Conservation (phyloP, 2,888 invertebrate genomes). For the Hetaerina titia region DNA sequence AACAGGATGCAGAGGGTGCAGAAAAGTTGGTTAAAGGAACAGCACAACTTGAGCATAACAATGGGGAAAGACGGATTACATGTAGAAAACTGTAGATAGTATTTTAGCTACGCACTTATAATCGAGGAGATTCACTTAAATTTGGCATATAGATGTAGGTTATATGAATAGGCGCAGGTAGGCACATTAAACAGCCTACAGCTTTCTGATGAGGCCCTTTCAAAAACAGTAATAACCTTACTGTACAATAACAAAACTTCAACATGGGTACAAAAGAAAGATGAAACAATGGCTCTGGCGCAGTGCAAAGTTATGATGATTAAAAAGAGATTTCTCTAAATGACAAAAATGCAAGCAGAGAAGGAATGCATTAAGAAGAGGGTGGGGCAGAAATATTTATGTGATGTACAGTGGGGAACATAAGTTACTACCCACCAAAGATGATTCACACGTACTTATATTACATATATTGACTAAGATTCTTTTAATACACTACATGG, state of each 20-base stretch:
- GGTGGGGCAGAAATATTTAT: conserved; percentile 55
- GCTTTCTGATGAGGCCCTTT: not conserved
- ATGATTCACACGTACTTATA: conserved; percentile 42
- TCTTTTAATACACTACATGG: conserved; percentile 2
- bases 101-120: conserved; percentile 6
- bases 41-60: conserved; percentile 56
- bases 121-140: not conserved
- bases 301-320: conserved; percentile 38
- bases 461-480: conserved; percentile 42
- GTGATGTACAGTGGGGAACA: conserved; percentile 49
- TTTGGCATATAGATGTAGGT: conserved; percentile 10
- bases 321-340: conserved; percentile 39
- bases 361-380: conserved; percentile 55
- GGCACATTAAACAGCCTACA: conserved; percentile 1
- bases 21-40: conserved; percentile 39
- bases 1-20: conserved; percentile 52
- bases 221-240: conserved; percentile 41
- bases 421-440: conserved; percentile 36
- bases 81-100: not conserved
- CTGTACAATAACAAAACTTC: conserved; percentile 62
- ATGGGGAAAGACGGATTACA: conserved; percentile 43
- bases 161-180: not conserved
- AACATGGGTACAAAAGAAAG: conserved; percentile 42
- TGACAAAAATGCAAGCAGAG: conserved; percentile 23
- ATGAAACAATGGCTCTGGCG: conserved; percentile 20